Base-by-base conservation (phyloP, 2,888 invertebrate genomes). In the Stenodema calcarata region DNA sequence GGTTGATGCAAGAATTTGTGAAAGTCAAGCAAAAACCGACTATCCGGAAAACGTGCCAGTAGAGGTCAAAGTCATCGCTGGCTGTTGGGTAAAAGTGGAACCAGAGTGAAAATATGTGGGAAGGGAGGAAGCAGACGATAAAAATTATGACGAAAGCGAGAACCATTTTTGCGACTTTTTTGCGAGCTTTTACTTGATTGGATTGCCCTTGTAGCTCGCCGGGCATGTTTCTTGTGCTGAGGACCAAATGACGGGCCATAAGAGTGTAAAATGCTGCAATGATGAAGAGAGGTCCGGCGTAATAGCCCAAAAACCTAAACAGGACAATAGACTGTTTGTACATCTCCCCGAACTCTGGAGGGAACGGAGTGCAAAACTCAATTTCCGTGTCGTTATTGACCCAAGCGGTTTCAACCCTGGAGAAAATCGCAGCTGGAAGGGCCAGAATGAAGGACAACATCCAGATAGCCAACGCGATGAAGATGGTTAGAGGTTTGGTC, bases 1-100 rank as follows among this genome's bases (percentile, higher is more conserved):
- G 97, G 91, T 97, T 97, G 89, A 97, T 95, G 92, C 97, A 97
- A 18, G 98, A 97, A 92, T 97, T 98, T 89, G 97, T 93, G 92
- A 97, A 97, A 90, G 95, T 95, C 87, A 98, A 92, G 90, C 96
- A 96, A 91, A 96, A 97, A 18, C 96, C 96, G 69, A 95, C 91
- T 89, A 97, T 96, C 89, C 97, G 93, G 88, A 96, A 92, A 30
- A 94, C 94, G 90, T 96, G 95, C 93, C 95, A 97, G 92, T 94
- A 95, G 23, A 94, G 93, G 90, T 96, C 94, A 91, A 94, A 95
- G 85, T 94, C 93, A 0, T 92, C 92, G 87, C 92, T 90, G 0
- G 95, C 93, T 6, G 94, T 93, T 0, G 95, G 94, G 86, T 94
- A 93, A 89, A 96, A 93, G 90, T 95, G 95, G 91, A 96, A 98